phyloP scores from a whole-genome alignment of 2,888 invertebrate species.

The Apomyelois bistriatella region DNA sequence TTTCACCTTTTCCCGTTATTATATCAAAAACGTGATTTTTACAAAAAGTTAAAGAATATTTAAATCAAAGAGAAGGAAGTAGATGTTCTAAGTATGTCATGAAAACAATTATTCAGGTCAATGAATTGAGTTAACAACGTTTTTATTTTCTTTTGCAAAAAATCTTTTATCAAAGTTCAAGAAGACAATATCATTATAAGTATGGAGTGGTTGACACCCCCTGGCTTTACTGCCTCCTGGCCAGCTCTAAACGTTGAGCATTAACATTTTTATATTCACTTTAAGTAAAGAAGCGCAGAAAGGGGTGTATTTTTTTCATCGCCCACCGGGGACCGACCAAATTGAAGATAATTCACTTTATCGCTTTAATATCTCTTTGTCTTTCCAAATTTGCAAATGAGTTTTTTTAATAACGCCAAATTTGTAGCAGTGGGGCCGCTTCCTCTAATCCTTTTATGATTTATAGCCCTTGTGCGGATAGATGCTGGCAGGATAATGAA shows the following conservation, averaged over 20 bases:
- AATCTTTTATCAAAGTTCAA: conserved; percentile 12
- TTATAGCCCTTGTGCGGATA: conserved; percentile 51
- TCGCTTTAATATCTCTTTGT: conserved; percentile 75
- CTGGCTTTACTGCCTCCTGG: conserved; percentile 24
- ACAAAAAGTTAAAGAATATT: background rate
- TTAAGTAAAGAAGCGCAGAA: conserved; percentile 37
- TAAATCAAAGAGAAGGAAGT: background rate
- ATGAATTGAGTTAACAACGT: background rate
- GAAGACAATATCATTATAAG: conserved; percentile 10
- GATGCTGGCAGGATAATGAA: conserved; percentile 45
- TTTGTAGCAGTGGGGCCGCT: conserved; percentile 54
- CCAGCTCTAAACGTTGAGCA: conserved; percentile 32
- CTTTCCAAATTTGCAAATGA: conserved; percentile 77
- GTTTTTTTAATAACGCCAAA: conserved; percentile 77
- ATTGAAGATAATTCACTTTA: conserved; percentile 73
- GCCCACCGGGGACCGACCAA: conserved; percentile 46
- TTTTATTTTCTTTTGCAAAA: background rate
- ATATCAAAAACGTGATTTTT: background rate
- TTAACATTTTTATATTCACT: conserved; percentile 61
- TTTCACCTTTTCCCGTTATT: conserved; percentile 16
- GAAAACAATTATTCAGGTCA: background rate
- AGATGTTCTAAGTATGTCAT: background rate
- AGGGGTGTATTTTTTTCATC: conserved; percentile 52
- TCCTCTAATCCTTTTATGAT: conserved; percentile 67
- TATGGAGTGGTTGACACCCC: conserved; percentile 30